phyloP scores from a whole-genome alignment of 2,888 invertebrate species.

The Heteropelma amictum region DNA sequence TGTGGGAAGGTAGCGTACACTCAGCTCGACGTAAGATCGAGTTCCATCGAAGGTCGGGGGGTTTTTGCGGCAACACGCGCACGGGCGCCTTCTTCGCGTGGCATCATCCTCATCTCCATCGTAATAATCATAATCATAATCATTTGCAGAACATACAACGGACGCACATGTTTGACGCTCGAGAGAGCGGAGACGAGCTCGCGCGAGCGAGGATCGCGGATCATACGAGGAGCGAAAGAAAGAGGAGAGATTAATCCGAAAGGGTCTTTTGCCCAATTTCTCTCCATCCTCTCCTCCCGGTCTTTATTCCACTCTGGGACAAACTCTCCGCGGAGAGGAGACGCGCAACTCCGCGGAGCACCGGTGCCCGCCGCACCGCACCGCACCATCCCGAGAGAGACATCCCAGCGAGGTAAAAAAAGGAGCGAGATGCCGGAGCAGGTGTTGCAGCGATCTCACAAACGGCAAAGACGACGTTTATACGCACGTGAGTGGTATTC shows the following conservation, averaged over 20 bases:
- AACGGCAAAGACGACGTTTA: constrained; percentile 15
- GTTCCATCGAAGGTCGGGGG: constrained; percentile 63
- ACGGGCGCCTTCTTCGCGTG: too few relatives aligned
- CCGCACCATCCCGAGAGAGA: not conserved
- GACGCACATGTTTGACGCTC: constrained; percentile 29
- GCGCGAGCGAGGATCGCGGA: not conserved
- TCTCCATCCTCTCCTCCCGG: constrained; percentile 34
- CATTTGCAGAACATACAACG: too few relatives aligned
- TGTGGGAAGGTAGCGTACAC: constrained; percentile 53
- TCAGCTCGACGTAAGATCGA: constrained; percentile 61
- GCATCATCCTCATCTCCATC: too few relatives aligned
- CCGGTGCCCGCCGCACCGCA: too few relatives aligned
- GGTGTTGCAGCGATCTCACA: constrained; percentile 44
- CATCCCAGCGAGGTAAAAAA: not conserved
- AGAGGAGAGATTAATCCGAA: constrained; percentile 49
- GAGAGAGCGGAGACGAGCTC: constrained; percentile 30
- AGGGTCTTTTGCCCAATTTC: constrained; percentile 45
- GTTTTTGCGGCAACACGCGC: too few relatives aligned
- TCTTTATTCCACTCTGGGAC: constrained; percentile 42
- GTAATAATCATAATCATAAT: too few relatives aligned
- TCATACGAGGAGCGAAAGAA: not conserved
- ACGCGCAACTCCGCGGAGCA: constrained; percentile 25
- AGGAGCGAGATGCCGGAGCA: constrained; percentile 43
- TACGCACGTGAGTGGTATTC: too few relatives aligned
- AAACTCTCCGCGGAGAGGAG: constrained; percentile 33